Base-by-base conservation (phyloP, 2,113 vertebrate species). In the Pithys albifrons region DNA sequence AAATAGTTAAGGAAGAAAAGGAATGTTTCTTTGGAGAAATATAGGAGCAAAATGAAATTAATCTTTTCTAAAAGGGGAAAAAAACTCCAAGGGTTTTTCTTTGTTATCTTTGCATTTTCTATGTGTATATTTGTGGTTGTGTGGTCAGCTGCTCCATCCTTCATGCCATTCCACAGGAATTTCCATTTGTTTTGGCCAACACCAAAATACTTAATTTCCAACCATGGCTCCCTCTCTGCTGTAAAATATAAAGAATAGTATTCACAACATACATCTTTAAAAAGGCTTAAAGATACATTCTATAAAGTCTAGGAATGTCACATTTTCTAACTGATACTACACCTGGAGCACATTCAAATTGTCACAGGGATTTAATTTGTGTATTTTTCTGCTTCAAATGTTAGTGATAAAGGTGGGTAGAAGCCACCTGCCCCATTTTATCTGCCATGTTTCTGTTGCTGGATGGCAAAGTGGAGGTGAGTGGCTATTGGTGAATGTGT, bases 1-100 rank as follows among this genome's bases (percentile, higher is more conserved):
- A 93, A 91, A 91, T 54, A 84, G 8, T 19, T 28, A 89, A 35
- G 43, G 15, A 51, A 46, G 19, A 43, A 94, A 92, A 69, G 9
- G 0, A 67, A 33, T 70, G 3, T 51, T 39, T 85, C 28, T 83
- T 67, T 45, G 23, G 14, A 84, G 15, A 85, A 71, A 71, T 35
- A 35, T 0, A 64, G 27, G 2, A 35, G 3, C 10, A 80, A 91
- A 91, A 2, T 1, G 2, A 83, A 80, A 84, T 12, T 0, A 67
- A 48, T 19, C 1, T 58, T 70, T 76, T 46, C 7, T 31, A 25
- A 91, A 46, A 58, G 14, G 29, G 41, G 46, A 49, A 59, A 54
- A 43, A 29, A 22, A 14, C 3, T 8, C 4, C 19, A 55, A 24
- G 18, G 14, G 3, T 23, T 83, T 74, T 70, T 46, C 8, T 59